Base-by-base conservation (phyloP, 2,888 invertebrate species). In the Lasioglossum malachurum region DNA sequence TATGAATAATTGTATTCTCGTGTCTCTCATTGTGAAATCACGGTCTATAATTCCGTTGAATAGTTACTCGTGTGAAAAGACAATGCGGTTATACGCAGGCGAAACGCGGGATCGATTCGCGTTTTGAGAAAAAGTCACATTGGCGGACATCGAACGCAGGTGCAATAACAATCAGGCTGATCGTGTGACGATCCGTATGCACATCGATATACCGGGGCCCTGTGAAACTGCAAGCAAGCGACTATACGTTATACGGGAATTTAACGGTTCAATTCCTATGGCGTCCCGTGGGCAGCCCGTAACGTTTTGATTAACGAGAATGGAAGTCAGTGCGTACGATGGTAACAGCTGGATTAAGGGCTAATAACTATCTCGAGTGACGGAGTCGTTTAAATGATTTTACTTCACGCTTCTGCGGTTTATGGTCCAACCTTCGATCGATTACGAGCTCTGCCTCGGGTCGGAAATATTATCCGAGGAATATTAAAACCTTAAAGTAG, bases 291-390 rank as follows among this genome's bases (percentile, higher is more conserved):
- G 77, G 80, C 83, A 87, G 76, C 82, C 78, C 53, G 90, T 90
- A 90, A 90, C 90, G 82, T 85, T 90, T 90, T 88, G 89, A 90
- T 90, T 88, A 90, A 90, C 89, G 89, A 76, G 83, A 87, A 85
- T 88, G 84, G 87, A 80, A 90, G 83, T 82, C 84, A 41, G 78
- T 76, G 86, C 73, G 82, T 74, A 81, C 87, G 87, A 84, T 69
- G 87, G 81, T 74, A 88, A 84, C 89, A 80, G 88, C 90, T 87
- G 90, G 89, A 88, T 88, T 87, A 89, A 89, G 88, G 81, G 80
- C 88, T 89, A 84, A 89, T 89, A 89, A 89, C 90, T 84, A 83
- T 78, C 84, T 67, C 19, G 76, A 71, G 67, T 60, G 60, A 46
- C 31, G 41, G 77, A 79, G 86, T 60, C 80, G 81, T 88, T 87